Percentiles rank a stretch among this genome's conserved stretches.
These are phyloP conservation scores for Heterotis niloticus DNA, from an alignment of 2,113 vertebrate genomes.

Conservation along the genomic window DNA sequence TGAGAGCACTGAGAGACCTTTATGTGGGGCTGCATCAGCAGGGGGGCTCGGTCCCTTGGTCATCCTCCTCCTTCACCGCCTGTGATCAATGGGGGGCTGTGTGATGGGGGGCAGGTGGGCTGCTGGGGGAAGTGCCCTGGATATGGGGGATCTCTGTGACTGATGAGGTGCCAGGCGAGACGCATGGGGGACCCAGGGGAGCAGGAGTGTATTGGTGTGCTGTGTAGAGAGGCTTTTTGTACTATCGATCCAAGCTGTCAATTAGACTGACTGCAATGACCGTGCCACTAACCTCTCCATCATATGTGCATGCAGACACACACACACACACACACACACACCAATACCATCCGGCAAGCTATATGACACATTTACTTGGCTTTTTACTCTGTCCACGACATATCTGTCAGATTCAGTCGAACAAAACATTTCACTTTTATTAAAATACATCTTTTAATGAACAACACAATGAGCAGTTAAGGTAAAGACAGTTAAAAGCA, in stretches of 20 bases:
- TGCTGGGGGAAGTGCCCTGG: conserved; percentile 42
- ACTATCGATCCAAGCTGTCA: conserved; percentile 63
- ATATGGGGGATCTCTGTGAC: conserved; percentile 52
- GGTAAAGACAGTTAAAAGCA: not conserved
- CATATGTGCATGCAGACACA: conserved; percentile 29
- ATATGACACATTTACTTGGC: conserved; percentile 14
- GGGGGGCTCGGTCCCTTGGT: conserved; percentile 49
- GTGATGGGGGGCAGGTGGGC: conserved; percentile 38
- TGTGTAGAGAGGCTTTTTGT: conserved; percentile 57
- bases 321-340: not conserved
- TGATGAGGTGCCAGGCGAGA: conserved; percentile 54
- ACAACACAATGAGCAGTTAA: too few relatives aligned
- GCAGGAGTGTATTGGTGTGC: conserved; percentile 52
- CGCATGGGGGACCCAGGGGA: conserved; percentile 49
- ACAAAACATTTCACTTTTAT: not conserved
- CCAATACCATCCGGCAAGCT: conserved; percentile 10
- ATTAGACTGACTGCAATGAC: conserved; percentile 66
- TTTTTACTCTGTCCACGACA: not conserved
- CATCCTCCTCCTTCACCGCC: too few relatives aligned
- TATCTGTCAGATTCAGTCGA: too few relatives aligned
- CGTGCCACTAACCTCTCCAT: conserved; percentile 50
- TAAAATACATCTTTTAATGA: not conserved
- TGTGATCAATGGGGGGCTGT: conserved; percentile 63
- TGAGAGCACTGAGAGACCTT: conserved; percentile 53
- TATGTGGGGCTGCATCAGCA: conserved; percentile 59